A percentile compares a stretch with the other conserved stretches of the same genome.
Evolutionary conservation across 1,140 invertebrate genomes (phyloP).

Genomic region (Latrodectus geometricus): DNA sequence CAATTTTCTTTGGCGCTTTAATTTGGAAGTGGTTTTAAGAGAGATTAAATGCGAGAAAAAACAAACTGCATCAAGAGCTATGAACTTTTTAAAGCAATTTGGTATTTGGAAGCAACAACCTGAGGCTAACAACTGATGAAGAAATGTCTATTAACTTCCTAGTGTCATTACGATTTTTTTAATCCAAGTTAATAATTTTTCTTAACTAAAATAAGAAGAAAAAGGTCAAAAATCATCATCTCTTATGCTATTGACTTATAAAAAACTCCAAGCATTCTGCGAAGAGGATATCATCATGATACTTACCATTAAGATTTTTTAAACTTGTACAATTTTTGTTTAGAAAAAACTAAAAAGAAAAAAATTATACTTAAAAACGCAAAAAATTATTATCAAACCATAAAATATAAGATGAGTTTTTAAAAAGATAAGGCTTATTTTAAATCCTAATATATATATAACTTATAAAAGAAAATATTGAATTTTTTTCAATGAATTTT

Average conservation of each 20-base stretch:
- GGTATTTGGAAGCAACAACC: not conserved
- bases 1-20: not conserved
- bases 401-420: no score
- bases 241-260: not conserved
- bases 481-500: no score
- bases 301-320: no score
- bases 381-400: no score
- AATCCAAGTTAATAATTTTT: conserved; percentile 11
- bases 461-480: no score
- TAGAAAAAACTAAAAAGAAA: no score
- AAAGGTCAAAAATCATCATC: conserved; percentile 1
- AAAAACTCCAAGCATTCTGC: not conserved
- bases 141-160: conserved; percentile 9
- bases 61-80: not conserved
- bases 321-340: no score
- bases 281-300: no score
- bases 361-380: no score
- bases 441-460: no score
- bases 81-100: conserved; percentile 41
- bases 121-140: conserved; percentile 19
- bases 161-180: conserved; percentile 17
- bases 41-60: not conserved
- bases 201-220: not conserved
- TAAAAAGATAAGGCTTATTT: no score
- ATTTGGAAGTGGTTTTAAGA: not conserved